These are phyloP conservation scores for Nyctereutes procyonoides DNA, from an alignment of 2,113 vertebrate genomes.

Conservation along the genomic window DNA sequence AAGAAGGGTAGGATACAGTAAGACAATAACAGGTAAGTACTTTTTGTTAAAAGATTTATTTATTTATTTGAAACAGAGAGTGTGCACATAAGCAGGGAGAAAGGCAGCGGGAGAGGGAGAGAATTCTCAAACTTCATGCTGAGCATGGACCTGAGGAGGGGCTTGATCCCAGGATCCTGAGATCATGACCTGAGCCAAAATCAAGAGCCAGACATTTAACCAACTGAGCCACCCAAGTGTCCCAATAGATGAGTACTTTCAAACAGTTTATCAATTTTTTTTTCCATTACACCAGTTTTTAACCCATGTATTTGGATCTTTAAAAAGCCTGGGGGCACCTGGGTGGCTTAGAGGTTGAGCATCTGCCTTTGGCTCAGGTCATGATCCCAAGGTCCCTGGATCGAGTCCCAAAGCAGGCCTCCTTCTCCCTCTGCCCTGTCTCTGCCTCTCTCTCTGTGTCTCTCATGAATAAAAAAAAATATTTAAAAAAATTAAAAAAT, in stretches of 20 bases:
- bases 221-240: neutral
- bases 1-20: neutral
- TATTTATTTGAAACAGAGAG: neutral
- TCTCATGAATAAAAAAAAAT: too few species aligned
- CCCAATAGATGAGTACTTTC: neutral
- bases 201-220: neutral
- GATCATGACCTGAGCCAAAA: neutral
- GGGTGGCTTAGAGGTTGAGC: too few species aligned
- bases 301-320: neutral
- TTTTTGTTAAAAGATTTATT: neutral
- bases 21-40: neutral
- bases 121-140: neutral
- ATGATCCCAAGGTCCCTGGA: too few species aligned
- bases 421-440: too few species aligned
- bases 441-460: too few species aligned
- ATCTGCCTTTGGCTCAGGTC: too few species aligned
- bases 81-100: neutral
- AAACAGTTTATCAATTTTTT: neutral
- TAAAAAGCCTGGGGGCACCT: neutral
- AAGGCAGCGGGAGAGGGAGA: neutral
- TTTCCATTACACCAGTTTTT: neutral
- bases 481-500: too few species aligned
- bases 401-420: too few species aligned
- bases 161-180: neutral
- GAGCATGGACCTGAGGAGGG: neutral